A percentile compares a stretch with the other conserved stretches of the same genome.
Evolutionary conservation across 2,888 invertebrate species (phyloP).

Genomic region (Periphyllus acericola): DNA sequence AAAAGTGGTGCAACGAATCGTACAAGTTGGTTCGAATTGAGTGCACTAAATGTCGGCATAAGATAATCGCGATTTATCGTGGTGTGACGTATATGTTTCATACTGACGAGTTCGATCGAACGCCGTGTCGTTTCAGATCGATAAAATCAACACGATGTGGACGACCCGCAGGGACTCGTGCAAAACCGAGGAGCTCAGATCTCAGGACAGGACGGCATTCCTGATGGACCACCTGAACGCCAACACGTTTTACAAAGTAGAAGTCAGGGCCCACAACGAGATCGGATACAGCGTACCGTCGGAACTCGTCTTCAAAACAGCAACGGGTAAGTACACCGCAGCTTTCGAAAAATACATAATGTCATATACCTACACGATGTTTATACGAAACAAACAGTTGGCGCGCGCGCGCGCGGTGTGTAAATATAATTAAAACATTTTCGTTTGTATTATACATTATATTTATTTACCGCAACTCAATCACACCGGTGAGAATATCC

Average conservation of each 20-base stretch:
- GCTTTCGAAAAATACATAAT: not conserved
- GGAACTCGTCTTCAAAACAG: conserved; percentile 82
- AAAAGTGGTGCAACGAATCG: not conserved
- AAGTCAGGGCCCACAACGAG: conserved; percentile 84
- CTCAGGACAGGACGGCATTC: conserved; percentile 69
- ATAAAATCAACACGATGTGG: conserved; percentile 78
- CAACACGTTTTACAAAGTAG: conserved; percentile 85
- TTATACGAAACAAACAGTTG: not conserved
- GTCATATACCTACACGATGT: not conserved
- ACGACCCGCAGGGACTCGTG: conserved; percentile 68
- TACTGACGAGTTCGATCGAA: not conserved
- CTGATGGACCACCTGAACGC: conserved; percentile 78
- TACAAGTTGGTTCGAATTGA: no score
- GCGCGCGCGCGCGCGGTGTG: not conserved
- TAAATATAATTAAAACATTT: conserved; percentile 13
- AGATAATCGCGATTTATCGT: no score
- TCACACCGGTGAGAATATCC: not conserved
- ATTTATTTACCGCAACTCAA: not conserved
- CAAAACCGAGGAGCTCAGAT: conserved; percentile 63
- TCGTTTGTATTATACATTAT: not conserved
- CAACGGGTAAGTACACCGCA: conserved; percentile 64
- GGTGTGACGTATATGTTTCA: no score
- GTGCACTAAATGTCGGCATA: no score
- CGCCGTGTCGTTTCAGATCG: conserved; percentile 69
- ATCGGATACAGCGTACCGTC: conserved; percentile 85